Percentiles rank a stretch among this genome's conserved stretches.
Evolutionary conservation across 2,888 invertebrate genomes (phyloP).

Genomic region (Polyommatus iphigenia): DNA sequence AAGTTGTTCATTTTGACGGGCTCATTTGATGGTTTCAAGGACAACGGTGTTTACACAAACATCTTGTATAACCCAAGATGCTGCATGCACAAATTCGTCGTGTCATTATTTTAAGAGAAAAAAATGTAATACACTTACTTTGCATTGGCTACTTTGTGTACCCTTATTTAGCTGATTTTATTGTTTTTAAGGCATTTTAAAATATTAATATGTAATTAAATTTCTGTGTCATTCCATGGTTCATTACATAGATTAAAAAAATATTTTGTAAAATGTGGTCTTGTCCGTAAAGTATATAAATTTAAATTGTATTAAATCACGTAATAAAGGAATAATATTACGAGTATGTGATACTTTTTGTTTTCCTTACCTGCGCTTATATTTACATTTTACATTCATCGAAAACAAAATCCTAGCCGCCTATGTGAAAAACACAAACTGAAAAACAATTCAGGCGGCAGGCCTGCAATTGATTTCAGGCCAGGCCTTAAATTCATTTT

Average conservation of each 20-base stretch:
- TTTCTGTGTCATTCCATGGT: slow-evolving; percentile 23
- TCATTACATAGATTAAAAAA: neutral
- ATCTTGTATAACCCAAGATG: neutral
- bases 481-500: too few relatives aligned
- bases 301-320: neutral
- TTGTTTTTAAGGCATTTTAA: neutral
- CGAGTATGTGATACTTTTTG: neutral
- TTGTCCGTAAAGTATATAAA: neutral
- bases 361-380: neutral
- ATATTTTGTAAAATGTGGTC: neutral
- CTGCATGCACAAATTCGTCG: neutral
- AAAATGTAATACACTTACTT: neutral
- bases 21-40: too few relatives aligned
- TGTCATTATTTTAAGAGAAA: neutral
- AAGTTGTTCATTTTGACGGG: too few relatives aligned
- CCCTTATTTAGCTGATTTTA: neutral
- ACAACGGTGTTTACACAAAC: too few relatives aligned
- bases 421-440: too few relatives aligned
- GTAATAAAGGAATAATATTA: neutral
- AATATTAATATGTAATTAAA: neutral
- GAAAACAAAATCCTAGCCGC: too few relatives aligned
- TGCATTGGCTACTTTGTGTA: neutral
- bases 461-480: too few relatives aligned
- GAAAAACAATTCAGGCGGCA: too few relatives aligned
- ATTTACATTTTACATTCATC: too few relatives aligned